Evolutionary conservation across 2,888 invertebrate species (phyloP).

Genomic region (Cheiracanthium punctorium): DNA sequence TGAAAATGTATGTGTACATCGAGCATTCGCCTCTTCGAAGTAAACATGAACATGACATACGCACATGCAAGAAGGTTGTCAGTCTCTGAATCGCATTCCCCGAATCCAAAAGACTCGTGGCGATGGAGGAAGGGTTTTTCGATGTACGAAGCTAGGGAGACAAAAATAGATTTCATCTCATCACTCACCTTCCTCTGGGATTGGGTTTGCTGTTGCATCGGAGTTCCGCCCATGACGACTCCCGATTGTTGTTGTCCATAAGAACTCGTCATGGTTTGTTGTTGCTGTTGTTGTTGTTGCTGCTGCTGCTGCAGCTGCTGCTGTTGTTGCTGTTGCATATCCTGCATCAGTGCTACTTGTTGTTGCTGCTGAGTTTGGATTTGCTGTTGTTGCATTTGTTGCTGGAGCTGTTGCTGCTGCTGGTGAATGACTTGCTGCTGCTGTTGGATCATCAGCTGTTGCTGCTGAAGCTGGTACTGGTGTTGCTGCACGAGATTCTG

Average conservation of each 20-base stretch:
- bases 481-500: constrained; percentile 69
- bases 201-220: constrained; percentile 74
- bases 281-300: constrained; percentile 71
- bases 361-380: constrained; percentile 69
- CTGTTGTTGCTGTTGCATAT: constrained; percentile 52
- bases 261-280: constrained; percentile 73
- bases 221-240: constrained; percentile 31
- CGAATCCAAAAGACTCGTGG: no score
- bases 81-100: no score
- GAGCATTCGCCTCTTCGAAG: no score
- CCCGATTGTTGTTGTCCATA: constrained; percentile 51
- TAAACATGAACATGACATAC: no score
- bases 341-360: no score
- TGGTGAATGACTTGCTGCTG: constrained; percentile 73
- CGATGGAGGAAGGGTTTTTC: no score
- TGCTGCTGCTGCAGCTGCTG: constrained; percentile 71
- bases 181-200: constrained; percentile 57
- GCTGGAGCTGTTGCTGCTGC: constrained; percentile 71
- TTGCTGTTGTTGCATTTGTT: constrained; percentile 66
- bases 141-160: no score
- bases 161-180: no score
- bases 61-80: no score
- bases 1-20: no score
- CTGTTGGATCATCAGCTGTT: constrained; percentile 74
- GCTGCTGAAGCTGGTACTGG: constrained; percentile 76